Conservation (phyloP, 1,140 invertebrate genomes). For the Thaumetopoea pityocampa region DNA sequence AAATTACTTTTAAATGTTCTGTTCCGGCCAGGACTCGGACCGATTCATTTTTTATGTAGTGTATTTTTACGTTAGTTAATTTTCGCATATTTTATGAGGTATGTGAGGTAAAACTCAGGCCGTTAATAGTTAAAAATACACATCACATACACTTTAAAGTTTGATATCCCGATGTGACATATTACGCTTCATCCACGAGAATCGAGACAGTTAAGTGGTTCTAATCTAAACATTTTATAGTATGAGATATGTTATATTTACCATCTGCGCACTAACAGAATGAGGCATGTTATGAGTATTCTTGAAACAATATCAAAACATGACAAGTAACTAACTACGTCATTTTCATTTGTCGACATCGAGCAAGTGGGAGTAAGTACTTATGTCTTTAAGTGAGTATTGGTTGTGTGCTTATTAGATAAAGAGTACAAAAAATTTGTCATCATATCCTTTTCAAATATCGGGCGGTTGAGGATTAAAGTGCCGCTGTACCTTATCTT, state of each 20-base stretch:
- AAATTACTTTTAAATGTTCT: too few species aligned
- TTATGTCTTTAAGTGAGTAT: slow-evolving; percentile 21
- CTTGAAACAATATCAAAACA: slow-evolving; percentile 5
- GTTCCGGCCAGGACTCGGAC: too few species aligned
- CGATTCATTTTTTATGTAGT: too few species aligned
- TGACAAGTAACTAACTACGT: slow-evolving; percentile 13
- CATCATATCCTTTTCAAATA: slow-evolving; percentile 75
- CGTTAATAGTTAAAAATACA: too few species aligned
- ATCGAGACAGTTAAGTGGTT: background rate
- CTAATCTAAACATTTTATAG: background rate
- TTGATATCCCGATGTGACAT: too few species aligned
- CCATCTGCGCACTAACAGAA: background rate
- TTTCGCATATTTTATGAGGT: too few species aligned
- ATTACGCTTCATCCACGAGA: background rate
- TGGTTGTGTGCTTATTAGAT: slow-evolving; percentile 62
- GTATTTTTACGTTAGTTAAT: too few species aligned
- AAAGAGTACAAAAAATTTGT: slow-evolving; percentile 65
- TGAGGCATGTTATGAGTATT: background rate
- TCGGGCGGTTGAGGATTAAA: slow-evolving; percentile 69
- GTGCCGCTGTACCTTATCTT: slow-evolving; percentile 69
- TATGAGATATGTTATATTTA: background rate
- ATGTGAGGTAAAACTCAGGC: too few species aligned
- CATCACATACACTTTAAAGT: too few species aligned
- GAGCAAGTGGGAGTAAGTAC: slow-evolving; percentile 22
- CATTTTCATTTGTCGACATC: slow-evolving; percentile 20